These are phyloP conservation scores for Octopus bimaculoides DNA, from an alignment of 1,140 invertebrate species.

Conservation along the genomic window DNA sequence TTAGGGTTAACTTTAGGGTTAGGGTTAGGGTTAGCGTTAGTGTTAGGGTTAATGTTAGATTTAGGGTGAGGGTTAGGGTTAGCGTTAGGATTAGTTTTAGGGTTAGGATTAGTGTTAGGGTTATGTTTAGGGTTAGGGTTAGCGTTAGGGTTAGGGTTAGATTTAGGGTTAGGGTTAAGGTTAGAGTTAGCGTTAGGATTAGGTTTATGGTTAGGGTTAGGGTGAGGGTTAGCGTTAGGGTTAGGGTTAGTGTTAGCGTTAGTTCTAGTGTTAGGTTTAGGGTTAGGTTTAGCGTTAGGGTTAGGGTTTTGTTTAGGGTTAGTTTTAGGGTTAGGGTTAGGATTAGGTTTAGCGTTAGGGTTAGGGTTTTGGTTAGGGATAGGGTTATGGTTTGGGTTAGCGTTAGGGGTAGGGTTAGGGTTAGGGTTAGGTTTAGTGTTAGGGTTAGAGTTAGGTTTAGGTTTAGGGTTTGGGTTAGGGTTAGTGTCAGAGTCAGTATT, in stretches of 20 bases:
- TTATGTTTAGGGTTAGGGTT: neutral
- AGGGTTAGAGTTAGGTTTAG: neutral
- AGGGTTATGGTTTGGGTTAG: neutral
- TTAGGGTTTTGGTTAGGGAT: neutral
- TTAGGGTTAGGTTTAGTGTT: neutral
- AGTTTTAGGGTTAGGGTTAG: neutral
- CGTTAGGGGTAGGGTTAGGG: neutral
- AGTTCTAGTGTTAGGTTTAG: neutral
- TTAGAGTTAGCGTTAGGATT: neutral
- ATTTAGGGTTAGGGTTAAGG: neutral
- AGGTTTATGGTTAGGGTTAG: neutral
- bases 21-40: neutral
- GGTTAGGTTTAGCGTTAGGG: neutral
- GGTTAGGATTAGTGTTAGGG: neutral
- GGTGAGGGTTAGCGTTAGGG: neutral
- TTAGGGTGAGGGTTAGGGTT: neutral
- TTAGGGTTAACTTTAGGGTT: neutral
- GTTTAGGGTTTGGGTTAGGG: neutral
- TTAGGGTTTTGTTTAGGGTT: neutral
- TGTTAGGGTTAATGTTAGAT: neutral
- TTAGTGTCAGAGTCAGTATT: neutral
- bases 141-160: neutral
- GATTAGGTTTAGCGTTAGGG: neutral
- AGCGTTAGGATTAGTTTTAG: neutral
- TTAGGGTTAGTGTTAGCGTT: conserved; percentile 8